Evolutionary conservation across 2,888 invertebrate species (phyloP).

Genomic region (Anodontia alba): DNA sequence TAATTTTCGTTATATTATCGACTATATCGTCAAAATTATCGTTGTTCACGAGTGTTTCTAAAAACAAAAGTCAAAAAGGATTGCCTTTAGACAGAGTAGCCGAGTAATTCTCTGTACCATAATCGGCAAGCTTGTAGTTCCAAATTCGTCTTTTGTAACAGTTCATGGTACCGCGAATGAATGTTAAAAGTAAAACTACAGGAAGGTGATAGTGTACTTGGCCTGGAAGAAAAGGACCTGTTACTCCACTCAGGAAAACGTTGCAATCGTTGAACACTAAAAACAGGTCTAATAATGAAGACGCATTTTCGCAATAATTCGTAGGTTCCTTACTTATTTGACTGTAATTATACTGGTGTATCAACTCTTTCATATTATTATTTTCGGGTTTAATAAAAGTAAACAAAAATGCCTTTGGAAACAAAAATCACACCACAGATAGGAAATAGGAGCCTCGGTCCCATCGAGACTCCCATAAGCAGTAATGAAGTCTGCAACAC

Average conservation of each 20-base stretch:
- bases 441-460: no score
- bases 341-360: not conserved
- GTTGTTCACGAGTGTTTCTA: no score
- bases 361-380: no score
- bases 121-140: not conserved
- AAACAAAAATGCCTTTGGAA: not conserved
- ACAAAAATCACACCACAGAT: no score
- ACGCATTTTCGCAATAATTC: not conserved
- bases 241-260: not conserved
- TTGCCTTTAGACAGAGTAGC: no score
- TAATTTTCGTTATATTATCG: no score
- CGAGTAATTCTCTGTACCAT: no score
- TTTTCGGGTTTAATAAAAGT: not conserved
- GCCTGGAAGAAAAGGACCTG: not conserved
- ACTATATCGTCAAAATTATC: no score
- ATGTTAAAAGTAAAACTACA: not conserved
- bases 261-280: not conserved
- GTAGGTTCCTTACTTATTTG: not conserved
- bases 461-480: no score
- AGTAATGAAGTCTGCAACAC: no score
- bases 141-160: not conserved
- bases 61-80: no score
- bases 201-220: not conserved
- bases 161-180: not conserved
- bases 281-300: not conserved